Conservation (phyloP, 1,140 invertebrate genomes). For the Leptopilina boulardi region DNA sequence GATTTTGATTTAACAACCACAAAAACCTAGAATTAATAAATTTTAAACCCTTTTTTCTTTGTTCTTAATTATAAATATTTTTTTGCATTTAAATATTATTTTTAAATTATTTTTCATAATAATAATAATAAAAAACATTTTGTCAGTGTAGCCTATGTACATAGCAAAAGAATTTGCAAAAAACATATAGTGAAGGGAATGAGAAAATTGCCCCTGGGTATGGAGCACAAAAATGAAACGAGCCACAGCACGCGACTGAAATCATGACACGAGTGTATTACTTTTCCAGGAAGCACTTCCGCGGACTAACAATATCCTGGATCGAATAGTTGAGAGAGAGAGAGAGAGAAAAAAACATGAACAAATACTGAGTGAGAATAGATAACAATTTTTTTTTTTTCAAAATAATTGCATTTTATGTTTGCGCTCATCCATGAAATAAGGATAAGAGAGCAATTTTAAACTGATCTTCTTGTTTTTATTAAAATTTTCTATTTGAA, state of each 20-base stretch:
- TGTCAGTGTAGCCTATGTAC: neutral
- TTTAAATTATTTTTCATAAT: neutral
- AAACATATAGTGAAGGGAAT: neutral
- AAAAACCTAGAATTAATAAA: too few relatives aligned
- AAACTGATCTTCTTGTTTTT: neutral
- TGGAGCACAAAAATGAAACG: neutral
- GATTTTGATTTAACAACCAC: too few relatives aligned
- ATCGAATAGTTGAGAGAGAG: neutral
- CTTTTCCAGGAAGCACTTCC: conserved; percentile 1
- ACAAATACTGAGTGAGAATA: neutral
- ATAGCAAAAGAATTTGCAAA: neutral
- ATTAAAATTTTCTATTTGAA: neutral
- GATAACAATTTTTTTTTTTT: neutral
- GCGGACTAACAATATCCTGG: neutral
- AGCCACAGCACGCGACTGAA: neutral
- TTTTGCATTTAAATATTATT: too few relatives aligned
- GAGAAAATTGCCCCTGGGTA: neutral
- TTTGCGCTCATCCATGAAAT: neutral
- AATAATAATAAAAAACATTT: too few relatives aligned
- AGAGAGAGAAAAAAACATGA: neutral
- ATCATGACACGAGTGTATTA: conserved; percentile 1
- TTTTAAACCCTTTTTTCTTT: too few relatives aligned
- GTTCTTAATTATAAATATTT: too few relatives aligned
- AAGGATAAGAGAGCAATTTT: neutral
- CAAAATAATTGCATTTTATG: neutral